Percentiles rank a stretch among this genome's conserved stretches.
Conservation (phyloP, 1,140 invertebrate genomes). For the Psix sp. region DNA sequence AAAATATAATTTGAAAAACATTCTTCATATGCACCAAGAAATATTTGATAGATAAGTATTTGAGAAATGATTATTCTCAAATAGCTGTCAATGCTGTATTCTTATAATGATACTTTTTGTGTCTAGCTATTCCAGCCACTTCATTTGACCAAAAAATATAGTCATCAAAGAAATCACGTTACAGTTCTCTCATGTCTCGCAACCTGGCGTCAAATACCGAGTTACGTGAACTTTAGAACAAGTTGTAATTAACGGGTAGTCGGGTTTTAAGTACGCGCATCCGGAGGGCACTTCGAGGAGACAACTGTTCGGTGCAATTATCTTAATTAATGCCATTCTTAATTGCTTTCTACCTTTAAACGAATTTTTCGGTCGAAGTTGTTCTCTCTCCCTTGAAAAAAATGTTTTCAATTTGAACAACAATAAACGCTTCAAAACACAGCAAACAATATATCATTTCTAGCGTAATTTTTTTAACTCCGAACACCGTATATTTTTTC, state of each 20-base stretch:
- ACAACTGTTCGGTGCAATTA: slow-evolving; percentile 64
- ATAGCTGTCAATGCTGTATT: neutral
- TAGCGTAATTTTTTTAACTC: no score
- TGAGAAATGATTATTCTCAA: no score
- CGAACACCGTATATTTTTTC: no score
- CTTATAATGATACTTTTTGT: neutral
- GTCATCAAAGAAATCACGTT: slow-evolving; percentile 8
- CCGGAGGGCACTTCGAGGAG: slow-evolving; percentile 67
- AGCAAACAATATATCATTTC: no score
- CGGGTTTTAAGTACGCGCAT: slow-evolving; percentile 68
- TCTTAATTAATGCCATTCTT: slow-evolving; percentile 70
- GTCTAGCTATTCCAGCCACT: neutral
- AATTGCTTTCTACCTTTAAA: slow-evolving; percentile 60
- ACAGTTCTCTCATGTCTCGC: slow-evolving; percentile 12
- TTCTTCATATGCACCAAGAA: no score
- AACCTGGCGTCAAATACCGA: slow-evolving; percentile 22
- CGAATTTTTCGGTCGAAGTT: slow-evolving; percentile 5
- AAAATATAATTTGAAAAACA: no score
- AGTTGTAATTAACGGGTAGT: slow-evolving; percentile 62
- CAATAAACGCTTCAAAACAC: no score
- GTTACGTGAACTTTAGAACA: slow-evolving; percentile 56
- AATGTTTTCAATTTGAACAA: no score
- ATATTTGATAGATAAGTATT: no score
- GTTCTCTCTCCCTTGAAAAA: no score
- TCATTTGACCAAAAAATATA: neutral